phyloP scores from a whole-genome alignment of 2,113 vertebrate genomes.

The Lagopus muta region DNA sequence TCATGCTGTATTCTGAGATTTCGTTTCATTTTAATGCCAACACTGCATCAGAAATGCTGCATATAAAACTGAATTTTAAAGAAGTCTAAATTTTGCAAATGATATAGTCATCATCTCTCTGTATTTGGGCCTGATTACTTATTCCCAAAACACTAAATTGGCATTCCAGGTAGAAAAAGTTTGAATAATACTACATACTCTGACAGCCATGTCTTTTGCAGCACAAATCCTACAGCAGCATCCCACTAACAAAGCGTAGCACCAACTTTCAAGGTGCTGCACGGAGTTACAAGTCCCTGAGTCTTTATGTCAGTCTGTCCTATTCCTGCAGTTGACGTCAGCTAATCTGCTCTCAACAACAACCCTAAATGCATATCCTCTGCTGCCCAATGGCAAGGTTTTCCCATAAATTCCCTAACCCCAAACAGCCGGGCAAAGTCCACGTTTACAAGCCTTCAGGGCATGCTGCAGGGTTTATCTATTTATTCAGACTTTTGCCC shows the following conservation, averaged over 20 bases:
- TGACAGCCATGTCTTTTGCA: background rate
- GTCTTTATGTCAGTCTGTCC: background rate
- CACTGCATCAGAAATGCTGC: background rate
- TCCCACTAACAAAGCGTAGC: background rate
- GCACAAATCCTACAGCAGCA: background rate
- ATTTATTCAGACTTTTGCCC: slow-evolving; percentile 46
- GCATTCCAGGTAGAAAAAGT: background rate
- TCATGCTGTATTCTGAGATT: background rate
- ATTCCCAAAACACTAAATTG: background rate
- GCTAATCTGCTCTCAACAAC: background rate
- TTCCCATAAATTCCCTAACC: background rate
- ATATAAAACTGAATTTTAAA: background rate
- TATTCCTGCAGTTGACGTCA: background rate
- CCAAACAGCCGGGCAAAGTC: background rate
- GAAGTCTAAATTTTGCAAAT: background rate
- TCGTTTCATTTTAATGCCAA: background rate
- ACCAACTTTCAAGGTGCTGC: background rate
- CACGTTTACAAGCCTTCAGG: background rate
- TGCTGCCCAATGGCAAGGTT: background rate
- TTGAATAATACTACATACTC: background rate
- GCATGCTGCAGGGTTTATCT: slow-evolving; percentile 26
- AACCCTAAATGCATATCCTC: background rate
- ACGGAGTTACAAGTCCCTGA: background rate
- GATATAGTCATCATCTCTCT: background rate
- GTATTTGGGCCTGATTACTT: background rate